phyloP scores from a whole-genome alignment of 2,888 invertebrate species.

The Leptinotarsa tumamoca region DNA sequence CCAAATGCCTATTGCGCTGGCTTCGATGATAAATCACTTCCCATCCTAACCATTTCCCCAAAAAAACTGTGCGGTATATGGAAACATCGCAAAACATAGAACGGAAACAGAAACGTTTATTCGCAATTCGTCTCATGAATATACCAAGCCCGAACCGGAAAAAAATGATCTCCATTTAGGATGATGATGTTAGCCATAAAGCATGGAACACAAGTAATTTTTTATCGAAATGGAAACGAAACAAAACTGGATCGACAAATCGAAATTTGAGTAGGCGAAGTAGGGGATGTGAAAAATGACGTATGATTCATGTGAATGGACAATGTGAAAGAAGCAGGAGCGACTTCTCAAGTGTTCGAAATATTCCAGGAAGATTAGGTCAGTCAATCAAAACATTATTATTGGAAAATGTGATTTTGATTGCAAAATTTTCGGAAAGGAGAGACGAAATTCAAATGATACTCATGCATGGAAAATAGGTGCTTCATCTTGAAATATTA shows the following conservation, averaged over 20 bases:
- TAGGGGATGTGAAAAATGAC: slow-evolving; percentile 3
- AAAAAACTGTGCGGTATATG: slow-evolving; percentile 9
- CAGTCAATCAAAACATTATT: no score
- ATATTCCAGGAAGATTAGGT: background rate
- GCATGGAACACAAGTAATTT: slow-evolving; percentile 13
- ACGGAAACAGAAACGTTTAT: slow-evolving; percentile 10
- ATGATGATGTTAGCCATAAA: slow-evolving; percentile 18
- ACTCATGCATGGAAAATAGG: no score
- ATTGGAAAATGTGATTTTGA: background rate
- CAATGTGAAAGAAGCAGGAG: background rate
- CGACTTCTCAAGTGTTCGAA: background rate
- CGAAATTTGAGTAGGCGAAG: slow-evolving; percentile 14
- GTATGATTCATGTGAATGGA: background rate
- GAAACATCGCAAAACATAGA: slow-evolving; percentile 10
- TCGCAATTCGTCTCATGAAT: slow-evolving; percentile 12
- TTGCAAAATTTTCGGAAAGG: background rate
- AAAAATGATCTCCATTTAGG: slow-evolving; percentile 17
- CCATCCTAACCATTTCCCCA: background rate
- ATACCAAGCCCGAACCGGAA: slow-evolving; percentile 14
- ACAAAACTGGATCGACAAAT: slow-evolving; percentile 18
- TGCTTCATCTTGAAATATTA: no score
- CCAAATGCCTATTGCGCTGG: background rate
- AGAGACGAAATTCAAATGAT: no score
- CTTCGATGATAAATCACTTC: background rate
- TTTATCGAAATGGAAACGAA: slow-evolving; percentile 18